phyloP scores from a whole-genome alignment of 2,888 invertebrate genomes.

The Cantharis rufa region DNA sequence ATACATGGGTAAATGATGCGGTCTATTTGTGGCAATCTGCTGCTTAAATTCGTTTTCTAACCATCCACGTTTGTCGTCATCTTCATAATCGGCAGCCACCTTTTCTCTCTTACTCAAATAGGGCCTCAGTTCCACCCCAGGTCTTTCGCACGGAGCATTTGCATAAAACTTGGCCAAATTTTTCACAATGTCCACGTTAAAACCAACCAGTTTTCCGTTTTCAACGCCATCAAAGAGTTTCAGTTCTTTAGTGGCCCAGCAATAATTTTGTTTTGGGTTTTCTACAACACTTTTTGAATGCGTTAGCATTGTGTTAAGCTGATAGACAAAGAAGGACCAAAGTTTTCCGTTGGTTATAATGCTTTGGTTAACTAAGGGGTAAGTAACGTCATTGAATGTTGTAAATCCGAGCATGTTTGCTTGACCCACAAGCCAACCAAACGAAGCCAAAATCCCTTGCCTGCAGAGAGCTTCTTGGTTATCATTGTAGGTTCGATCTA shows the following conservation, averaged over 20 bases:
- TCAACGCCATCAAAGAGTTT: constrained; percentile 76
- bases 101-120: constrained; percentile 67
- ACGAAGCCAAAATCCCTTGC: constrained; percentile 79
- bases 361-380: constrained; percentile 88
- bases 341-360: constrained; percentile 85
- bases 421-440: constrained; percentile 77
- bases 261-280: constrained; percentile 77
- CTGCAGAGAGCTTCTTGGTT: constrained; percentile 67
- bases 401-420: constrained; percentile 88
- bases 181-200: constrained; percentile 80
- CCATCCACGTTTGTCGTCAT: constrained; percentile 71
- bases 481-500: constrained; percentile 59
- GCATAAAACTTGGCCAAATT: constrained; percentile 74
- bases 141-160: constrained; percentile 67
- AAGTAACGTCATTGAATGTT: constrained; percentile 86
- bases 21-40: constrained; percentile 68
- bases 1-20: constrained; percentile 63
- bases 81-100: constrained; percentile 68
- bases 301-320: constrained; percentile 82
- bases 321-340: constrained; percentile 88
- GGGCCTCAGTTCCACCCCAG: constrained; percentile 67
- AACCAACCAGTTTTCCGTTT: constrained; percentile 72
- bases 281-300: constrained; percentile 65
- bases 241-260: constrained; percentile 75
- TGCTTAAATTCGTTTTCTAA: constrained; percentile 71